phyloP scores from a whole-genome alignment of 2,797 vertebrate genomes.

The Stomatorhinus walkeri region DNA sequence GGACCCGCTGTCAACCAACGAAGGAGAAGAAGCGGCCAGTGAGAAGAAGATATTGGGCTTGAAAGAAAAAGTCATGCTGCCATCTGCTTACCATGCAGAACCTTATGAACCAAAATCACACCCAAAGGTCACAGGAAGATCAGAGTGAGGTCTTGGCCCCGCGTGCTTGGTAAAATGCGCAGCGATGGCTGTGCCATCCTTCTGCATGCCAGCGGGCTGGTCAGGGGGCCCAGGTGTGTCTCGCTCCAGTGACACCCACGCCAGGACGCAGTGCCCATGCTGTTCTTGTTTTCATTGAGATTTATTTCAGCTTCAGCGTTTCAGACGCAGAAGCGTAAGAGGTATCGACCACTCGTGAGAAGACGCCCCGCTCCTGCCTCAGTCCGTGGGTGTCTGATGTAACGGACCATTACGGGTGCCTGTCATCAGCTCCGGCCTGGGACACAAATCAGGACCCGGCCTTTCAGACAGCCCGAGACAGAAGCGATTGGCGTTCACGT shows the following conservation, averaged over 20 bases:
- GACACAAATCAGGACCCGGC: neutral
- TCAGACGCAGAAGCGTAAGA: conserved; percentile 23
- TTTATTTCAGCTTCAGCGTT: conserved; percentile 46
- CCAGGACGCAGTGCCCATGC: conserved; percentile 19
- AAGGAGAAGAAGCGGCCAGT: neutral
- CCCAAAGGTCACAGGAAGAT: conserved; percentile 25
- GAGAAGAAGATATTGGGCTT: neutral
- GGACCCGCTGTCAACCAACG: neutral
- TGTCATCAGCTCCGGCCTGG: neutral
- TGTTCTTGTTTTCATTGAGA: conserved; percentile 40
- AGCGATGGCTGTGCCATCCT: neutral
- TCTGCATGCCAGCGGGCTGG: neutral
- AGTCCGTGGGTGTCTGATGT: conserved; percentile 14
- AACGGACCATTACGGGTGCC: neutral
- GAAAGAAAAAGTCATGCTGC: neutral
- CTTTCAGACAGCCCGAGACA: neutral
- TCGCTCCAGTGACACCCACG: conserved; percentile 39
- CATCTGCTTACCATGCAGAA: neutral
- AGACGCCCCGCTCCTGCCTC: neutral
- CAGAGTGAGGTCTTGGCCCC: neutral
- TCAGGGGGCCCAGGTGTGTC: neutral
- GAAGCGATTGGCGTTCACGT: neutral
- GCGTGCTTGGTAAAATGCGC: neutral
- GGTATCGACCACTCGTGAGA: conserved; percentile 36
- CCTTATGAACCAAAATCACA: conserved; percentile 28